Percentiles rank a stretch among this genome's conserved stretches.
Evolutionary conservation across 23 tunicate species (phyloP).

Genomic region (Corella eumyota): DNA sequence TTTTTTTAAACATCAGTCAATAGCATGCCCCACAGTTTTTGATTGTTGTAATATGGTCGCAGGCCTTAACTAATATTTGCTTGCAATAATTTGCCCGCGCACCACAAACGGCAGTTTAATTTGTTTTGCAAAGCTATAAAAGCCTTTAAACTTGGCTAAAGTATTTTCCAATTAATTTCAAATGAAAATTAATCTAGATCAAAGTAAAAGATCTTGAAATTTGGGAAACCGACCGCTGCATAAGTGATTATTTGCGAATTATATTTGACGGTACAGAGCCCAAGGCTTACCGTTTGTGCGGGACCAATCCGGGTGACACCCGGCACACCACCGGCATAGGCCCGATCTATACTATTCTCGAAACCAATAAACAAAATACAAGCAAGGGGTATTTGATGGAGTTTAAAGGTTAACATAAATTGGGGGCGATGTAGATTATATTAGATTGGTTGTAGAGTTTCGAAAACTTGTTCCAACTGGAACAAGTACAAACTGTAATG

Average conservation of each 20-base stretch:
- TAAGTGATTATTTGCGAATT: constrained; percentile 8
- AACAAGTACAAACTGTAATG: no score
- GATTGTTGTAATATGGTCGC: no score
- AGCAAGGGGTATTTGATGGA: constrained; percentile 17
- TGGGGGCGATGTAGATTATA: no score
- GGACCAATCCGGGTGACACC: constrained; percentile 12
- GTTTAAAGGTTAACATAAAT: constrained; percentile 25
- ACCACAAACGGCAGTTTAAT: no score
- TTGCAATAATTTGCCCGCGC: no score
- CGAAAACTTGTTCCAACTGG: background rate
- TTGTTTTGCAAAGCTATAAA: no score
- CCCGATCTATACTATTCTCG: constrained; percentile 13
- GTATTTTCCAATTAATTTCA: no score
- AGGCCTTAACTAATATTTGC: no score
- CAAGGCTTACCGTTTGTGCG: constrained; percentile 30
- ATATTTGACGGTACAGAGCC: constrained; percentile 8
- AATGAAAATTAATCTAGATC: no score
- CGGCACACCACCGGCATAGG: constrained; percentile 8
- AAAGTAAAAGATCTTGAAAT: constrained; percentile 9
- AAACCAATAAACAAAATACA: constrained; percentile 4
- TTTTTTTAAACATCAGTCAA: no score
- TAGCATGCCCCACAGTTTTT: no score
- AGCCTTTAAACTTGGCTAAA: no score
- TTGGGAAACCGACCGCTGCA: constrained; percentile 1
- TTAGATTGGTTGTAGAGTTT: background rate